Conservation (phyloP, 2,797 vertebrate genomes). For the Sebastolobus alascanus region DNA sequence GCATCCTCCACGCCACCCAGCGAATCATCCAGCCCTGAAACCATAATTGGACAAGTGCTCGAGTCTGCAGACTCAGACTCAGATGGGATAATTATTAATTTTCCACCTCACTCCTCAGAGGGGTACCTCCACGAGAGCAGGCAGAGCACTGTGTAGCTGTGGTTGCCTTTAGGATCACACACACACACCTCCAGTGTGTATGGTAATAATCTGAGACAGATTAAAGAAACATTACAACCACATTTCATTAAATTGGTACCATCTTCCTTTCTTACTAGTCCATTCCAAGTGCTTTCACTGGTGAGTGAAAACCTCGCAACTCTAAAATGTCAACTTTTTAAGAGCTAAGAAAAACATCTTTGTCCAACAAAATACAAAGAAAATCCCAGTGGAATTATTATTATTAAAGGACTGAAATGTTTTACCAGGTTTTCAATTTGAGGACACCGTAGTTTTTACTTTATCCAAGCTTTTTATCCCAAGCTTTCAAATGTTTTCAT, state of each 20-base stretch:
- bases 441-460: not conserved
- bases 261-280: conserved; percentile 39
- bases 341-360: conserved; percentile 22
- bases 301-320: conserved; percentile 46
- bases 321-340: conserved; percentile 11
- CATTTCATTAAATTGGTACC: conserved; percentile 56
- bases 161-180: conserved; percentile 37
- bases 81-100: conserved; percentile 98
- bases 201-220: conserved; percentile 35
- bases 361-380: conserved; percentile 24
- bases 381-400: conserved; percentile 26
- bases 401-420: conserved; percentile 16
- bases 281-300: conserved; percentile 62
- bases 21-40: conserved; percentile 94
- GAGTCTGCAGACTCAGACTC: conserved; percentile 94
- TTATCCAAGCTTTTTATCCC: conserved; percentile 2
- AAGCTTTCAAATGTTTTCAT: not conserved
- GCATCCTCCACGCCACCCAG: conserved; percentile 85
- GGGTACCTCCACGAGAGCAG: conserved; percentile 85
- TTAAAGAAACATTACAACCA: conserved; percentile 25
- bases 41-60: conserved; percentile 93
- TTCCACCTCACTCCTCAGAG: conserved; percentile 89
- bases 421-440: conserved; percentile 1
- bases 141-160: conserved; percentile 90
- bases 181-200: conserved; percentile 11